phyloP scores from a whole-genome alignment of 2,888 invertebrate genomes.

The Eretmocerus hayati region DNA sequence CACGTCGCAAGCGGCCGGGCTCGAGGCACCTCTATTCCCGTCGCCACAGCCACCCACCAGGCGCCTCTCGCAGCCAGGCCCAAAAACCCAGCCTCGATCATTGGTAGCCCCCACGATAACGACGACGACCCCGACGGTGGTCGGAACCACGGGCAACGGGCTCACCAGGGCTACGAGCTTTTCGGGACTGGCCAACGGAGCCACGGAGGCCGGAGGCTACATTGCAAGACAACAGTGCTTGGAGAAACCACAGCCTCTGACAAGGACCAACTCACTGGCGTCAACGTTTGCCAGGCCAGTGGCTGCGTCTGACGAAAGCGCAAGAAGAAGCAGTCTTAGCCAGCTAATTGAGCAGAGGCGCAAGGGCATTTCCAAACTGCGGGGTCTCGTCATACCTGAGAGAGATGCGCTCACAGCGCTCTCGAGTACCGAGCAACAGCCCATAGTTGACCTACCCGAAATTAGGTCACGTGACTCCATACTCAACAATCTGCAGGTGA shows the following conservation, averaged over 20 bases:
- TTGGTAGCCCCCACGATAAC: conserved; percentile 22
- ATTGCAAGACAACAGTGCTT: not conserved
- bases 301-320: conserved; percentile 38
- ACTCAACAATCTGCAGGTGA: conserved; percentile 34
- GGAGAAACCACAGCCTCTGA: conserved; percentile 1
- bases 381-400: conserved; percentile 85
- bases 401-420: conserved; percentile 48
- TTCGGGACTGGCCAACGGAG: conserved; percentile 34
- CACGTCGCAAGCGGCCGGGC: conserved; percentile 48
- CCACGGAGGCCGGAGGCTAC: not conserved
- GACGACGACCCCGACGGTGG: not conserved
- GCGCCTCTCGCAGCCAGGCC: conserved; percentile 31
- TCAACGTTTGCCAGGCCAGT: conserved; percentile 34
- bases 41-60: conserved; percentile 39
- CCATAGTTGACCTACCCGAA: conserved; percentile 71
- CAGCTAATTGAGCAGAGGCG: conserved; percentile 74
- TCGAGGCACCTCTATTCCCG: conserved; percentile 39
- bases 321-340: conserved; percentile 61
- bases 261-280: conserved; percentile 37
- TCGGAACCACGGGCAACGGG: too few species aligned
- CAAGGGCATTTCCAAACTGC: conserved; percentile 74
- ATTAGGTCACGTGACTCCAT: conserved; percentile 67
- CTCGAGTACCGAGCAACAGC: conserved; percentile 45
- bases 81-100: conserved; percentile 25
- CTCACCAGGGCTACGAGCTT: conserved; percentile 45